Conservation (phyloP, 2,888 invertebrate genomes). For the Cryptus viduatorius region DNA sequence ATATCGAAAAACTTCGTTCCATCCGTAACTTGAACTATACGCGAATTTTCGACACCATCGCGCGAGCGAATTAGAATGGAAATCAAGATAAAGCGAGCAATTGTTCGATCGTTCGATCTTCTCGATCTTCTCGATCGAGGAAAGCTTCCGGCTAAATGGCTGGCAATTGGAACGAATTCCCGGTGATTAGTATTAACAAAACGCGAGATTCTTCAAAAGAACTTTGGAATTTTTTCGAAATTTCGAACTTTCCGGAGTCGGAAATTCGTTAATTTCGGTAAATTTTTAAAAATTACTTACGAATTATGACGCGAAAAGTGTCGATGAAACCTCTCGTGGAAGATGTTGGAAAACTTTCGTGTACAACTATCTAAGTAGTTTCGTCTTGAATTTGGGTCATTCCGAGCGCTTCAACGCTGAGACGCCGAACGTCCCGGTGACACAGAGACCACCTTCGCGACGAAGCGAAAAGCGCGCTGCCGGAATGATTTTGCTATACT, state of each 20-base stretch:
- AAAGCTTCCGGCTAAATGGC: not conserved
- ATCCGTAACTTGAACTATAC: slow-evolving; percentile 1
- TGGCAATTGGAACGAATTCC: not conserved
- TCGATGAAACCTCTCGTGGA: slow-evolving; percentile 31
- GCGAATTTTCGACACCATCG: slow-evolving; percentile 14
- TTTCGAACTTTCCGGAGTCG: not conserved
- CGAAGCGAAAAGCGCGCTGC: slow-evolving; percentile 39
- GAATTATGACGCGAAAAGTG: slow-evolving; percentile 46
- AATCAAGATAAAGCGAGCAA: slow-evolving; percentile 23
- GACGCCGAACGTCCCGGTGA: slow-evolving; percentile 55
- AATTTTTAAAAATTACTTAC: slow-evolving; percentile 37
- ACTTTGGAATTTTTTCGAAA: not conserved
- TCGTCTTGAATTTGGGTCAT: slow-evolving; percentile 52
- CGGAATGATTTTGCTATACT: slow-evolving; percentile 38
- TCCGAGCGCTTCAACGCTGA: slow-evolving; percentile 19
- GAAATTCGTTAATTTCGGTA: not conserved
- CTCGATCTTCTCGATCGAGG: not conserved
- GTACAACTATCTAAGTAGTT: slow-evolving; percentile 45
- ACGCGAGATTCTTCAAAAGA: not conserved
- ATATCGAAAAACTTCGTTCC: slow-evolving; percentile 34
- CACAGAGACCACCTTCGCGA: slow-evolving; percentile 25
- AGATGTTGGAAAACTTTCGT: slow-evolving; percentile 35
- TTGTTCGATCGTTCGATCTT: not conserved
- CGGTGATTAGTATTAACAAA: slow-evolving; percentile 2
- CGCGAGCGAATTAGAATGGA: slow-evolving; percentile 26